A percentile compares a stretch with the other conserved stretches of the same genome.
Evolutionary conservation across 2,113 vertebrate genomes (phyloP).

Genomic region (Heptranchias perlo): DNA sequence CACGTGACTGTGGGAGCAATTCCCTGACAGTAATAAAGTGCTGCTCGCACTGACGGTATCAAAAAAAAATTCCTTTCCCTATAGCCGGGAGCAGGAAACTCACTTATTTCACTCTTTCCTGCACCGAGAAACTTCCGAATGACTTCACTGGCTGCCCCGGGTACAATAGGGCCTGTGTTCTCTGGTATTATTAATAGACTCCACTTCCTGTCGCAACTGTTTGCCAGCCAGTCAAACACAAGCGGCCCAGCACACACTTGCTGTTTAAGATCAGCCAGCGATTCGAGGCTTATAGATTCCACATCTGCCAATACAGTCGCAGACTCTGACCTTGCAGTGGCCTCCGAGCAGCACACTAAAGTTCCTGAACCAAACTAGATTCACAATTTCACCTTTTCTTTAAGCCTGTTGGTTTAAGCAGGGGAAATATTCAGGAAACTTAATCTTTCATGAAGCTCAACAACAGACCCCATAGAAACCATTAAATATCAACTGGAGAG

Average conservation of each 20-base stretch:
- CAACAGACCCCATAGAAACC: too few relatives aligned
- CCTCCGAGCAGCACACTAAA: neutral
- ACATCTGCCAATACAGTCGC: conserved; percentile 12
- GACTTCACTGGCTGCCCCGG: neutral
- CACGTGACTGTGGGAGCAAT: neutral
- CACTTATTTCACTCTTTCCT: neutral
- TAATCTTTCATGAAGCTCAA: neutral
- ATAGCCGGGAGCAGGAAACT: neutral
- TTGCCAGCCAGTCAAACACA: neutral
- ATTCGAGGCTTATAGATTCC: neutral
- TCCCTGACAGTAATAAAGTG: neutral
- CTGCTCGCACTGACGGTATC: neutral
- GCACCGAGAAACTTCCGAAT: neutral
- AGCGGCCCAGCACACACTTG: neutral
- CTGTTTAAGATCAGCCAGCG: neutral
- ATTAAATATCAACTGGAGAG: neutral
- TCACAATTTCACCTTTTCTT: neutral
- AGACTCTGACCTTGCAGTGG: neutral
- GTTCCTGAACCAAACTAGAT: neutral
- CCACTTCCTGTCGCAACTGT: neutral
- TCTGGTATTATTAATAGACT: conserved; percentile 22
- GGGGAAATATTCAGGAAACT: neutral
- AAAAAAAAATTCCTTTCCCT: neutral
- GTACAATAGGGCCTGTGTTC: neutral
- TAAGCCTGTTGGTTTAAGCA: neutral